Base-by-base conservation (phyloP, 2,113 vertebrate species). In the Pygoscelis adeliae region DNA sequence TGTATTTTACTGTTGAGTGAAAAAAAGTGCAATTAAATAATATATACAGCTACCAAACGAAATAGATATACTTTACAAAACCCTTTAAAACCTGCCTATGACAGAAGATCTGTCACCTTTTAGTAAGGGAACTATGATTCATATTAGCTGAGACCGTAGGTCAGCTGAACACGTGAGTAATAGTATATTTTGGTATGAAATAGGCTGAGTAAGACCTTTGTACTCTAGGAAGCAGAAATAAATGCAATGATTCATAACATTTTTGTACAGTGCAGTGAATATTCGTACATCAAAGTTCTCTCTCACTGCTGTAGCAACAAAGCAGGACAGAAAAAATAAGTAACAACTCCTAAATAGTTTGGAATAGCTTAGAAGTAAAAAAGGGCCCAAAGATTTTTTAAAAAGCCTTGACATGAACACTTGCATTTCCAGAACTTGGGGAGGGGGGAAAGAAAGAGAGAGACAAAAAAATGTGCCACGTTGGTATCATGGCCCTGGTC, bases 141-240 rank as follows among this genome's bases (percentile, higher is more conserved):
- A 27, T 36, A 77, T 65, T n/a, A 81, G 36, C 5, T 56, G 20
- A 73, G 62, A 71, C 59, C 46, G 13, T 32, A 53, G 36, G 49
- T 79, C 44, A 92, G 22, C 53, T 36, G 23, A 84, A 84, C 63
- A 61, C 5, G 2, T 63, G 18, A 88, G 46, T 89, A 61, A 86
- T 44, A 78, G 38, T 70, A 65, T 62, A 91, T 65, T 94, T 47
- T 72, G 22, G 32, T 81, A 78, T 42, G 29, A 84, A 85, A 89
- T 38, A 44, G 36, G 78, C 65, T 84, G 87, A 91, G 47, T 84
- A 73, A 77, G 73, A 53, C 32, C 53, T 77, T 61, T 93, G 47
- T 69, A 62, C 53, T 80, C 34, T 21, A 91, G 30, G 79, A 88
- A 93, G 42, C 17, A 82, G 81, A 90, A 94, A 83, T 46, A 92